These are phyloP conservation scores for Eupeodes luniger DNA, from an alignment of 2,888 invertebrate genomes.

Conservation along the genomic window DNA sequence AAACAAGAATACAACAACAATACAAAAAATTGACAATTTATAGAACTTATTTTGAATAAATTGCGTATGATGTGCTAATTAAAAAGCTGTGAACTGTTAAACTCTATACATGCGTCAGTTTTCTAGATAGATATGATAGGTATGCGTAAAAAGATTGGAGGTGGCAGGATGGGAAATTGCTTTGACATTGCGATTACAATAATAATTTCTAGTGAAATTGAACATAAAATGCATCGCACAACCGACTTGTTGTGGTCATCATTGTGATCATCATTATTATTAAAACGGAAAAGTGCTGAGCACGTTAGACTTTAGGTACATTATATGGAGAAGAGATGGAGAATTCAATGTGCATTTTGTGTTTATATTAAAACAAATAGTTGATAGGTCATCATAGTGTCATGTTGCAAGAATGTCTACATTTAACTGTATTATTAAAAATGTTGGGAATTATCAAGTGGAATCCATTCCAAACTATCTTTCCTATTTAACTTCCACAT, in stretches of 20 bases:
- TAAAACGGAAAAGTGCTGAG: constrained; percentile 62
- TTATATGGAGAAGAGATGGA: neutral
- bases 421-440: neutral
- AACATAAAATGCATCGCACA: constrained; percentile 50
- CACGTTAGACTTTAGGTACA: constrained; percentile 2
- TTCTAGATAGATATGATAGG: neutral
- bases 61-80: constrained; percentile 73
- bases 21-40: constrained; percentile 40
- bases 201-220: constrained; percentile 68
- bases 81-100: constrained; percentile 67
- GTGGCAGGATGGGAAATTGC: constrained; percentile 49
- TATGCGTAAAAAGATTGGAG: neutral
- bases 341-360: constrained; percentile 20
- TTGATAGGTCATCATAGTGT: neutral
- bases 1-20: neutral
- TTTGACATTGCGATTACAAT: constrained; percentile 61
- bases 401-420: constrained; percentile 25
- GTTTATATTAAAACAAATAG: neutral
- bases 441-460: no score
- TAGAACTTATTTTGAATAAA: constrained; percentile 61
- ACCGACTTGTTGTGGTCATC: constrained; percentile 44
- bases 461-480: no score
- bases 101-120: neutral
- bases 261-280: constrained; percentile 56
- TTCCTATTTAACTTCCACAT: no score